Evolutionary conservation across 2,888 invertebrate species (phyloP), one percentile per base, ranked within the genome.

Genomic region (Sycophila texana): DNA sequence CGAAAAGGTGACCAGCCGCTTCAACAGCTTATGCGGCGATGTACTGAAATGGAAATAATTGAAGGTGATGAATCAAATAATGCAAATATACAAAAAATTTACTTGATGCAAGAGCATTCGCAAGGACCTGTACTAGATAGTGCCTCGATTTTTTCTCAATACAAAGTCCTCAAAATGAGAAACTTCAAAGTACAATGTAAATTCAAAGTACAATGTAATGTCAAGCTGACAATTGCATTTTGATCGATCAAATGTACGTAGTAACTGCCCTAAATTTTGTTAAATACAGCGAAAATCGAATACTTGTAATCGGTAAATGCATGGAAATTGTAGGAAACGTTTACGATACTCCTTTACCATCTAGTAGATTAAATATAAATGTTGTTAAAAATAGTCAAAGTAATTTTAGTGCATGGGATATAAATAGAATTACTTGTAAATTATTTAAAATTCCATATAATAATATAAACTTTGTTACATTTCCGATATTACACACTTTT

Each of bases 391-490:
- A 57, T n/a, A n/a, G 16, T 18, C 7, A 57, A n/a, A 57, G 18
- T 0, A 7, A 14, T 14, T 0, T 57, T 7, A 7, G 7, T 7
- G 3, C 57, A n/a, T 65, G 12, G 1, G 18, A 49, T 65, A 20
- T 65, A 10, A 65, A 49, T 22, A 1, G 49, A 18, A 49, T 65
- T 18, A 49, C 49, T 10, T 18, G 18, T 13, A 65, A 65, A 65
- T 49, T 65, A 65, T 65, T n/a, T 39, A 47, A 65, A 65, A 49
- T 65, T 10, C 65, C 65, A 5, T 65, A 65, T 20, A 20, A 65
- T 18, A 4, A 20, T n/a, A n/a, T n/a, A 22, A 49, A 49, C 13
- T 65, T 65, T 49, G 47, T 65, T 20, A 47, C 49, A 7, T 18
- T 65, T 13, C 49, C 49, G 5, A 65, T 65, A 49, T 20, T 65